These are phyloP conservation scores for Tangara arthus DNA, from an alignment of 2,797 vertebrate species.

Conservation along the genomic window DNA sequence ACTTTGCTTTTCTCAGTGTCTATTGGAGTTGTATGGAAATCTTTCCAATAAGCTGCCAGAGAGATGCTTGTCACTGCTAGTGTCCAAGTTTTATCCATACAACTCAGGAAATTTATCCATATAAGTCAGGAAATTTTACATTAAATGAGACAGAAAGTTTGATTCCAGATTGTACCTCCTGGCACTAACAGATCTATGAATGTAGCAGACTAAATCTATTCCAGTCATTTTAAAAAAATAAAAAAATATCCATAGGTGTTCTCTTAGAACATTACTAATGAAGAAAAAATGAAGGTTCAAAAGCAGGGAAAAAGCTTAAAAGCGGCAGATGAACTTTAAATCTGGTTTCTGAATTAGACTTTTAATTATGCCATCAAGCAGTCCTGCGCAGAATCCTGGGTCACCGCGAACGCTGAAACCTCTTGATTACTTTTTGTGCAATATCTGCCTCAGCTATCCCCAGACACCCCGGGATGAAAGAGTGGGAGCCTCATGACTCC, in stretches of 20 bases:
- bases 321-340: not conserved
- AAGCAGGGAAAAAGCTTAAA: not conserved
- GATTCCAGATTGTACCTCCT: not conserved
- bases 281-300: not conserved
- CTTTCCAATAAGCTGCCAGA: not conserved
- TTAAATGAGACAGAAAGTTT: not conserved
- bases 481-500: not conserved
- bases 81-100: not conserved
- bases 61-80: not conserved
- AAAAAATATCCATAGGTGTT: not conserved
- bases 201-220: not conserved
- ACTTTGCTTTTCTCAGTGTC: not conserved
- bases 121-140: not conserved
- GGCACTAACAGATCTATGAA: not conserved
- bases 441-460: not conserved
- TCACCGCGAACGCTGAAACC: rapidly evolving
- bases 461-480: not conserved
- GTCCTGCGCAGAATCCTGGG: not conserved
- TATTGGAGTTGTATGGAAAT: not conserved
- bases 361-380: not conserved
- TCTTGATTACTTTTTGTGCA: rapidly evolving
- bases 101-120: not conserved
- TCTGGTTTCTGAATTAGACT: not conserved
- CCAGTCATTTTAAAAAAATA: not conserved
- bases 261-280: not conserved